Evolutionary conservation across 2,797 vertebrate genomes (phyloP).

Genomic region (Amazona finschi): DNA sequence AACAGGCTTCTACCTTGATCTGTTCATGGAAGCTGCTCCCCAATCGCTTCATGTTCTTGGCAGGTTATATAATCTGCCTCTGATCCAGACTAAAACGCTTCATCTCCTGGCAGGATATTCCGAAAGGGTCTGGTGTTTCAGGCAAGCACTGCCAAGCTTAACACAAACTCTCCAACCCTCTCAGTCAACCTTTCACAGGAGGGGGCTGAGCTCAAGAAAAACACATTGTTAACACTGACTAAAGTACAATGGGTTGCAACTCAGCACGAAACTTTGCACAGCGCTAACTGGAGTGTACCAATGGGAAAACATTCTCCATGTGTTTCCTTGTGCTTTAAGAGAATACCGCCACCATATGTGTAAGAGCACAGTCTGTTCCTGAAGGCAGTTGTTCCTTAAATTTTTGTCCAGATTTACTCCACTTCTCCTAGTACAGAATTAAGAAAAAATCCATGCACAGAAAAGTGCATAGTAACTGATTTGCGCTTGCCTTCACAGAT

Average conservation of each 20-base stretch:
- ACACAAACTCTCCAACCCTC: not conserved
- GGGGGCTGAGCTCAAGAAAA: not conserved
- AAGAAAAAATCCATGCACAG: not conserved
- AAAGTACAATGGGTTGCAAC: not conserved
- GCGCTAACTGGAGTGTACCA: not conserved
- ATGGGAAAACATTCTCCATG: not conserved
- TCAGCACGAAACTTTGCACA: not conserved
- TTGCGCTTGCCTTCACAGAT: not conserved
- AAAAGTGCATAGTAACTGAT: not conserved
- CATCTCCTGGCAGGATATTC: not conserved
- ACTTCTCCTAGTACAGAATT: not conserved
- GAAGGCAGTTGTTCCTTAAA: conserved; percentile 2
- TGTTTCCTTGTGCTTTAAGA: not conserved
- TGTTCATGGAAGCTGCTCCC: not conserved
- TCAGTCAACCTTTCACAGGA: not conserved
- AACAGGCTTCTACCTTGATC: not conserved
- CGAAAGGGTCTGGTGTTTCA: not conserved
- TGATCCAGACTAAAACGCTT: not conserved
- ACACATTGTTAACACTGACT: not conserved
- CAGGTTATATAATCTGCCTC: not conserved
- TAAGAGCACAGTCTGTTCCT: conserved; percentile 31
- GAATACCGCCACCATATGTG: not conserved
- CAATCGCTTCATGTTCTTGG: not conserved
- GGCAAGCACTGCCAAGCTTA: not conserved
- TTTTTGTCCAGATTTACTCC: not conserved